phyloP scores from a whole-genome alignment of 2,797 vertebrate genomes.

The Rousettus madagascariensis region DNA sequence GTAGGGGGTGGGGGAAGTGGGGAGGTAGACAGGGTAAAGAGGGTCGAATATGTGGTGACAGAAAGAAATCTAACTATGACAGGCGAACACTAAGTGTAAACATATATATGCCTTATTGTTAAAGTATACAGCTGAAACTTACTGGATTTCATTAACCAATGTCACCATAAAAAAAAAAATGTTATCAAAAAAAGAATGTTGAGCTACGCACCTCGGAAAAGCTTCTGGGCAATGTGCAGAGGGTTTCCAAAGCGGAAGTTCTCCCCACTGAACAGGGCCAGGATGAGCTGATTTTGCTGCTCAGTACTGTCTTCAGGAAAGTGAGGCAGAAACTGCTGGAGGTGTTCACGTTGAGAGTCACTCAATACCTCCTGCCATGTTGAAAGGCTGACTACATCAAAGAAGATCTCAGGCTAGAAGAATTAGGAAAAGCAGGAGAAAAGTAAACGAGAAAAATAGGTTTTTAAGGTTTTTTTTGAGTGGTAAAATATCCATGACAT shows the following conservation, averaged over 20 bases:
- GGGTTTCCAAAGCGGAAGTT: constrained; percentile 96
- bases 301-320: constrained; percentile 89
- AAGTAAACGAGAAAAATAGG: background rate
- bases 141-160: too few relatives aligned
- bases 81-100: too few relatives aligned
- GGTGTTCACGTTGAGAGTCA: constrained; percentile 92
- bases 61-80: too few relatives aligned
- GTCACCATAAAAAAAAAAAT: too few relatives aligned
- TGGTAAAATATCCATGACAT: background rate
- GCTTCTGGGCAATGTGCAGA: constrained; percentile 94
- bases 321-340: constrained; percentile 93
- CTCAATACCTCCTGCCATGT: constrained; percentile 95
- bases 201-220: constrained; percentile 91
- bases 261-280: constrained; percentile 90
- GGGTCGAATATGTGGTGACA: too few relatives aligned
- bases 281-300: constrained; percentile 90
- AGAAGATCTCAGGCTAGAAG: constrained; percentile 95
- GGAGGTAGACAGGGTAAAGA: too few relatives aligned
- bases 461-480: background rate
- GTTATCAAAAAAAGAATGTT: background rate
- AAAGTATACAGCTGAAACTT: too few relatives aligned
- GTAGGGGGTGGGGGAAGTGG: too few relatives aligned
- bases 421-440: constrained; percentile 34
- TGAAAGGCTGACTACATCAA: constrained; percentile 94
- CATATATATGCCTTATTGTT: too few relatives aligned